Base-by-base conservation (phyloP, 2,113 vertebrate species). In the Bubo bubo region DNA sequence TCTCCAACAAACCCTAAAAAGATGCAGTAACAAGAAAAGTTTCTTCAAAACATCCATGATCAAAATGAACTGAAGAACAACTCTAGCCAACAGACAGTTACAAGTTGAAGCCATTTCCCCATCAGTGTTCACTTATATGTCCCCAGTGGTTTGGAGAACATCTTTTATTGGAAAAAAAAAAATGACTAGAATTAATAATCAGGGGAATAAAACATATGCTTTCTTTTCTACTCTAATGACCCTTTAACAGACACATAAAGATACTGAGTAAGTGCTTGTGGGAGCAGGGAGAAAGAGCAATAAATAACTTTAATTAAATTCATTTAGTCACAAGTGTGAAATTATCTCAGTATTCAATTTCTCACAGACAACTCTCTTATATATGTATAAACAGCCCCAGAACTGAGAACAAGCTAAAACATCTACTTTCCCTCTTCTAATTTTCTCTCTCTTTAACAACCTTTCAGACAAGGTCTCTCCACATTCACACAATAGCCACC, bases 391-490 rank as follows among this genome's bases (percentile, higher is more conserved):
- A 80, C 41, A 97, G 70, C 66, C 30, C 45, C 39, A 90, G 76
- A 87, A 85, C 55, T 32, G 56, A 87, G 74, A 70, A 87, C 83
- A 97, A 95, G 94, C 93, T 91, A 94, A 94, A 92, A 95, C 94
- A 93, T 14, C 23, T 88, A 68, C 88, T 89, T n/a, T 68, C 34
- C 24, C 68, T 64, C 79, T 82, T 49, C 79, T 93, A 84, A 87
- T 96, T 97, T 93, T 76, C 66, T 70, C 52, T 83, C 6, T 34
- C n/a, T 95, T 95, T 93, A 95, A 87, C 76, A 62, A 12, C 86
- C 91, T 88, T 91, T 75, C 53, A 87, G 91, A 87, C 66, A 28
- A 93, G 62, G 93, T 95, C 91, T 96, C 91, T 91, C 66, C 58
- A 85, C 80, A 58, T 96, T 95, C 95, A 82, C 74, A 95, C 86